Evolutionary conservation across 2,113 vertebrate genomes (phyloP).

Genomic region (Rutilus rutilus): DNA sequence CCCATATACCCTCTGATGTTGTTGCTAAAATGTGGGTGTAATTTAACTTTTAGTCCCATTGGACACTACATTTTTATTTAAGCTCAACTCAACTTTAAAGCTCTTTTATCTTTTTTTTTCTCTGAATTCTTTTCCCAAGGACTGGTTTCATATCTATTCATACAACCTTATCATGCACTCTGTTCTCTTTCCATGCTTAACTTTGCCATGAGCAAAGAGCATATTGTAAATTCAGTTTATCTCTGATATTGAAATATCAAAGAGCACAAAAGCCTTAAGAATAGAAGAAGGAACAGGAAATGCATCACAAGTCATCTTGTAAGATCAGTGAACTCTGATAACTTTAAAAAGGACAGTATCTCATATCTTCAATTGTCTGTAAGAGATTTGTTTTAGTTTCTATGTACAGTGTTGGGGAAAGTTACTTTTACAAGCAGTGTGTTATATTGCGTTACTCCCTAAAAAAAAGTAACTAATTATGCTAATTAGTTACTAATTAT

Average conservation of each 20-base stretch:
- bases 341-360: background rate
- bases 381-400: background rate
- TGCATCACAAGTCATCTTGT: background rate
- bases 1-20: background rate
- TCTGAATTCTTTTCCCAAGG: background rate
- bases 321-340: constrained; percentile 24
- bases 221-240: background rate
- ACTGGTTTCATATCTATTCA: background rate
- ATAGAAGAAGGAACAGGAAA: background rate
- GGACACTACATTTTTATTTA: constrained; percentile 16
- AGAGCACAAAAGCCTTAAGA: constrained; percentile 8
- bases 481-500: no score
- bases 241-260: constrained; percentile 24
- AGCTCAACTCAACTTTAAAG: background rate
- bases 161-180: constrained; percentile 7
- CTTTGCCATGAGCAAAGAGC: background rate
- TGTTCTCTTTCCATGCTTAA: background rate
- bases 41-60: constrained; percentile 18
- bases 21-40: constrained; percentile 34
- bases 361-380: background rate
- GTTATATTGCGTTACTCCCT: no score
- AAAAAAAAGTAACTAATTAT: no score
- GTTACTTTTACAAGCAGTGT: no score
- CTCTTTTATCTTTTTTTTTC: background rate
- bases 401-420: background rate